Evolutionary conservation across 2,797 vertebrate species (phyloP), one percentile per base, ranked within the genome.

Genomic region (Vireo griseus): DNA sequence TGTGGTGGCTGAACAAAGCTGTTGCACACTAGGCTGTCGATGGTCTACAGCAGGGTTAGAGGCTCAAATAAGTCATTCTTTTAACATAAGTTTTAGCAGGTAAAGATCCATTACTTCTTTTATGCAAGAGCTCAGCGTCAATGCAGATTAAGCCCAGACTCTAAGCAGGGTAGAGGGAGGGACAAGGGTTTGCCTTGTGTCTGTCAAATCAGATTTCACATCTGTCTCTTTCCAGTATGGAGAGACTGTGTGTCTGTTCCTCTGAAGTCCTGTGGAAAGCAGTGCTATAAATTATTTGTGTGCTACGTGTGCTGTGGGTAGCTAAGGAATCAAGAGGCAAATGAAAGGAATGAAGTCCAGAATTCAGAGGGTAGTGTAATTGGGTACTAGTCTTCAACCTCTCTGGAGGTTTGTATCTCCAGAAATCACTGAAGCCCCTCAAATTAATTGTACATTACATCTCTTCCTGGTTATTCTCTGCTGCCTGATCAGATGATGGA

Each of bases 231-330:
- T 79, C 48, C 42, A 52, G 1, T 8, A 3, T 22, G 44, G 54
- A 83, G 69, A 73, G 39, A 17, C 1, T 2, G 13, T 65, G 28
- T 35, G 16, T 54, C 31, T 75, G 54, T 39, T 95, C 29, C 84
- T 66, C 93, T 93, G 31, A 63, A 77, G 47, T 95, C 95, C 92
- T 78, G 21, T 91, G 86, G 95, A 95, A 96, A 92, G 75, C 93
- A 79, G 63, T 55, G 69, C 82, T 85, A 3, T 69, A n/a, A 89
- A 77, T n/a, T 90, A 61, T 87, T 92, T 93, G 77, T 77, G 31
- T 94, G 79, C 80, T 86, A 4, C 4, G 8, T 93, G 3, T 48
- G 9, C 63, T 75, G 67, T 73, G 79, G 40, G 82, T 76, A 86
- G 80, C 85, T 68, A 86, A 90, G 90, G 91, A 96, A 92, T 90